Percentiles rank a stretch among this genome's conserved stretches.
Conservation (phyloP, 2,797 vertebrate genomes). For the Coregonus suidteri region DNA sequence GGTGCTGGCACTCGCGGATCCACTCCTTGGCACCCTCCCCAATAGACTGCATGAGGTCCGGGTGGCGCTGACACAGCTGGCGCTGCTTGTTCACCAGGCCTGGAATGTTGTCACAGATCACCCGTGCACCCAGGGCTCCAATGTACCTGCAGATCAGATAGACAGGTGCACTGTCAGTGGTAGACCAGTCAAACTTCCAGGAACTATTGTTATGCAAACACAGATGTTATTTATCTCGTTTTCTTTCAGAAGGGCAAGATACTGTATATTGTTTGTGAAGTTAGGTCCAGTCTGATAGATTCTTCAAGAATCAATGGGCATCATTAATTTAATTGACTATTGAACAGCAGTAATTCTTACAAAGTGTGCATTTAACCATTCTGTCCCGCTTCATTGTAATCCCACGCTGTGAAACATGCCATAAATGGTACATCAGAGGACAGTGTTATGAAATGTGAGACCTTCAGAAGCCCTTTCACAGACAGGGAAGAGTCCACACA, state of each 20-base stretch:
- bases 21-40: constrained; percentile 96
- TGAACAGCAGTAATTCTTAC: neutral
- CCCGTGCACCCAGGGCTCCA: constrained; percentile 89
- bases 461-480: neutral
- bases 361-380: no score
- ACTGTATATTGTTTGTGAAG: neutral
- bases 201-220: neutral
- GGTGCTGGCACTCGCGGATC: constrained; percentile 97
- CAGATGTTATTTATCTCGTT: neutral
- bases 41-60: constrained; percentile 97
- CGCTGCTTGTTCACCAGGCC: constrained; percentile 96
- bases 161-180: neutral
- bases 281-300: neutral
- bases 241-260: neutral
- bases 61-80: constrained; percentile 93
- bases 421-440: neutral
- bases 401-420: no score
- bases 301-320: no score
- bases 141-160: constrained; percentile 84
- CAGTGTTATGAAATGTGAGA: constrained; percentile 45
- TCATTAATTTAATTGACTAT: neutral
- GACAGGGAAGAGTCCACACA: neutral
- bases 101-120: constrained; percentile 97
- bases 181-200: neutral
- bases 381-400: no score